Evolutionary conservation across 2,113 vertebrate species (phyloP).

Genomic region (Malurus melanocephalus): DNA sequence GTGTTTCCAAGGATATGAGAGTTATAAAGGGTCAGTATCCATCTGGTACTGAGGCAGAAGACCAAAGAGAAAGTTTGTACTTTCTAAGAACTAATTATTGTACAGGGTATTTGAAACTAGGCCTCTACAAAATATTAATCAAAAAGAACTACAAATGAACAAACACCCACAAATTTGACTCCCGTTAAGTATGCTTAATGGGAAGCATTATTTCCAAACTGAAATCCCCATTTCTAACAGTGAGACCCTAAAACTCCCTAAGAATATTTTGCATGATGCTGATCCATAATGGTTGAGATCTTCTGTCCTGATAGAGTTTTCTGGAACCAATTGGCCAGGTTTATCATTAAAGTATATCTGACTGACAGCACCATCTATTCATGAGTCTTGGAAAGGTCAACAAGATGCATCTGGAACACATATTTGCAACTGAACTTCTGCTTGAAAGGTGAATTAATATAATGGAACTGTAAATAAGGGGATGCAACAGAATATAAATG

Average conservation of each 20-base stretch:
- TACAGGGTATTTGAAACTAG: neutral
- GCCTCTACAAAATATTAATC: neutral
- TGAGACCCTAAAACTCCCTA: neutral
- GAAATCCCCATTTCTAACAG: neutral
- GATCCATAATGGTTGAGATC: neutral
- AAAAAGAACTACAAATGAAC: neutral
- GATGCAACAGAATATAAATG: slow-evolving; percentile 5
- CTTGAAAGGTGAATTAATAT: slow-evolving; percentile 35
- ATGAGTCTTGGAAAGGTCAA: slow-evolving; percentile 30
- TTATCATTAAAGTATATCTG: neutral
- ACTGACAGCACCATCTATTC: slow-evolving; percentile 24
- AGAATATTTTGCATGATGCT: neutral
- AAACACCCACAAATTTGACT: neutral
- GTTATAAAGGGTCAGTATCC: neutral
- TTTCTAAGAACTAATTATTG: neutral
- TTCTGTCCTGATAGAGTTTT: neutral
- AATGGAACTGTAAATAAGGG: slow-evolving; percentile 32
- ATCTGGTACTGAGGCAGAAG: neutral
- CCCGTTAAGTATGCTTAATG: neutral
- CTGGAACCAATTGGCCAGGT: neutral
- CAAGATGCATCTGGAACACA: neutral
- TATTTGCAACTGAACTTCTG: slow-evolving; percentile 27
- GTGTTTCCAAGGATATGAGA: neutral
- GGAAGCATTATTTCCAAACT: neutral
- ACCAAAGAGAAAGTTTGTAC: neutral